phyloP scores from a whole-genome alignment of 2,888 invertebrate species.

The Eupithecia tripunctaria region DNA sequence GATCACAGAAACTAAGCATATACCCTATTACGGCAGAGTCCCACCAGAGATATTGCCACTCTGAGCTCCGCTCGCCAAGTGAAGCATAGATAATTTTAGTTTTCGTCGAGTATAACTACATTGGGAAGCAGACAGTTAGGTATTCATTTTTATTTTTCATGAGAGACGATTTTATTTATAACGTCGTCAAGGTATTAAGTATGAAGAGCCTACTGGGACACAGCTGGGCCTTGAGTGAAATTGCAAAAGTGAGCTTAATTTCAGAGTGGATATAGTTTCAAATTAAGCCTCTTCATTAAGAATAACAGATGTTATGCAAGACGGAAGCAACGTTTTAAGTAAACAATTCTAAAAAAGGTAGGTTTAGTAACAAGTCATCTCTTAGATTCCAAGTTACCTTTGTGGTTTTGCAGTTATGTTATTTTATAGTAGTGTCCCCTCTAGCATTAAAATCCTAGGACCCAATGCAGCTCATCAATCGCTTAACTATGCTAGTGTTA shows the following conservation, averaged over 20 bases:
- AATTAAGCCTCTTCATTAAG: conserved; percentile 23
- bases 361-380: no score
- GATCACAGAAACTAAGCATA: no score
- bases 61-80: no score
- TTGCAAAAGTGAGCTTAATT: conserved; percentile 14
- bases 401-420: no score
- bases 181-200: background rate
- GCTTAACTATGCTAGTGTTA: no score
- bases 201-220: conserved; percentile 10
- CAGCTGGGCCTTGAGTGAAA: conserved; percentile 9
- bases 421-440: no score
- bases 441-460: no score
- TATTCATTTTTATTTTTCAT: background rate
- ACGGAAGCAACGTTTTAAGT: background rate
- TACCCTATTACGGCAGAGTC: no score
- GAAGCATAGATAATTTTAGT: no score
- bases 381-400: no score
- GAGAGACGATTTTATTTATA: background rate
- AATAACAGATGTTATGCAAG: conserved; percentile 11
- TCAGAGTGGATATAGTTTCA: conserved; percentile 11
- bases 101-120: background rate
- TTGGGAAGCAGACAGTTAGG: background rate
- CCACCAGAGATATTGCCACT: no score
- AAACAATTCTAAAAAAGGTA: background rate
- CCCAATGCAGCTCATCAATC: no score